Evolutionary conservation across 2,888 invertebrate genomes (phyloP).

Genomic region (Tetrapedia diversipes): DNA sequence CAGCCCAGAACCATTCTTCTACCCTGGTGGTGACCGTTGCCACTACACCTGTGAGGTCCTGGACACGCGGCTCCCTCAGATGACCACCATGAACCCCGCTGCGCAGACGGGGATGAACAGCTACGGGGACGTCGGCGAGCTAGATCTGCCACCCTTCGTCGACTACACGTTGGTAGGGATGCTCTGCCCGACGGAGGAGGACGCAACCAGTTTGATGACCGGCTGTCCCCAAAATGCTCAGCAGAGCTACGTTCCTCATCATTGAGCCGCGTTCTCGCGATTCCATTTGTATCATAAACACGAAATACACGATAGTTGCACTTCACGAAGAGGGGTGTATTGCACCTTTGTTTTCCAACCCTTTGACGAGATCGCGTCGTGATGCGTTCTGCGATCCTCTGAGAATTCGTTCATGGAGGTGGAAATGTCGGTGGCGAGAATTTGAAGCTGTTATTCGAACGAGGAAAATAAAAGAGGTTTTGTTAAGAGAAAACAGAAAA

Average conservation of each 20-base stretch:
- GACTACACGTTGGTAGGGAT: conserved; percentile 81
- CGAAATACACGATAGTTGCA: conserved; percentile 59
- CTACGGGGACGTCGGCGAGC: conserved; percentile 72
- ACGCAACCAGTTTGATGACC: conserved; percentile 64
- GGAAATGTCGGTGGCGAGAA: too few relatives aligned
- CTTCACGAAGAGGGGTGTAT: conserved; percentile 2
- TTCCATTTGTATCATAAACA: conserved; percentile 77
- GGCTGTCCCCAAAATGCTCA: conserved; percentile 71
- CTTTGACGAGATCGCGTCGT: too few relatives aligned
- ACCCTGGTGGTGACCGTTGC: conserved; percentile 76
- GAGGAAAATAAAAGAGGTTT: conserved; percentile 38
- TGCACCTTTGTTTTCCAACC: conserved; percentile 8
- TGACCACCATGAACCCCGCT: conserved; percentile 35
- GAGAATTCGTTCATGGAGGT: too few relatives aligned
- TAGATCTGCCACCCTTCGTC: conserved; percentile 79
- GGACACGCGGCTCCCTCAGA: conserved; percentile 75
- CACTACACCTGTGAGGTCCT: conserved; percentile 80
- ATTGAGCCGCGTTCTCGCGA: conserved; percentile 67
- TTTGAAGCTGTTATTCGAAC: conserved; percentile 25
- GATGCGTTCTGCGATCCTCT: too few relatives aligned
- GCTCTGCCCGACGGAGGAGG: conserved; percentile 78
- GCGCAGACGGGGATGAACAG: conserved; percentile 46
- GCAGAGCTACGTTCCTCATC: conserved; percentile 79
- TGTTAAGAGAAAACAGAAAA: conserved; percentile 33
- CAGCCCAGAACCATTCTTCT: conserved; percentile 77